Base-by-base conservation (phyloP, 1,140 invertebrate species). In the Helicoverpa armigera region DNA sequence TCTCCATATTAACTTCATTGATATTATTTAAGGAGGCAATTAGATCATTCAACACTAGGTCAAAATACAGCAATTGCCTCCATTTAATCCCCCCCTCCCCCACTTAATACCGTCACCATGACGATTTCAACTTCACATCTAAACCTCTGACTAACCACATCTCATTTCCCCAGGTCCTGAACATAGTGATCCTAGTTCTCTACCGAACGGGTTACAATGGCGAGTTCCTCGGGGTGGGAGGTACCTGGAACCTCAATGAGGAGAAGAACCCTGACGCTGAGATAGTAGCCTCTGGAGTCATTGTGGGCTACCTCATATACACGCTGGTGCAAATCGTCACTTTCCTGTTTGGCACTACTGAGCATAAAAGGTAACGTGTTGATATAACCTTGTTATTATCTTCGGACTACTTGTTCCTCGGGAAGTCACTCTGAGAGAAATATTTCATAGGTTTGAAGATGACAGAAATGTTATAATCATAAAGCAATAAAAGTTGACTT, bases 161-260 rank as follows among this genome's bases (percentile, higher is more conserved):
- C 5, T 7, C 35, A 9, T 9, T 43, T 43, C 35, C 4, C 3
- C 35, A 43, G 35, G 35, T 43, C 12, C 85, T 98, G 60, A 98
- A 98, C 90, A 94, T 98, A 72, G 97, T 98, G 13, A 97, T 98
- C 75, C 88, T 98, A 35, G 96, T 98, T 60, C 94, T 98, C 1
- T 98, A 98, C 92, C 96, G 98, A 82, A 97, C 97, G 56, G 98
- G 98, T n/a, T 97, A 97, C 89, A 96, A 96, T 61, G 97, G 97
- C 2, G 96, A 97, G 85, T 98, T 98, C 89, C 95, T 98, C 56
- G 98, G 98, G 35, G 97, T 98, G 16, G 97, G 98, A 54, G 98
- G 97, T 48, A 98, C 97, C 10, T 98, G 98, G 97, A 98, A 98
- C 92, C 93, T 98, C n/a, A 97, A 98, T 86, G 98, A 98, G 91